Evolutionary conservation across 1,140 invertebrate species (phyloP).

Genomic region (Microplitis mediator): DNA sequence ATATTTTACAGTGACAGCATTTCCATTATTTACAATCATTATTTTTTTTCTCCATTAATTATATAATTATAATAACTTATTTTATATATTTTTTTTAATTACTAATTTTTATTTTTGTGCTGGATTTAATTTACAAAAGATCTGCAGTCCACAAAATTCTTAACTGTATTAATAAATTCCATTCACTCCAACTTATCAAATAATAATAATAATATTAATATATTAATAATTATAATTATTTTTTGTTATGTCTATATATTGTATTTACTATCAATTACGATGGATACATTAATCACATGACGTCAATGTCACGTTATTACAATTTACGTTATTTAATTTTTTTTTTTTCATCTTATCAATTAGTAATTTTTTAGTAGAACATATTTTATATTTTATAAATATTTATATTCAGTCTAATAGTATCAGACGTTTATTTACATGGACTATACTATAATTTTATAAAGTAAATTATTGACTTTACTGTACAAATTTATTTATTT

Average conservation of each 20-base stretch:
- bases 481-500: neutral
- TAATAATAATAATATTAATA: no score
- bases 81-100: neutral
- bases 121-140: constrained; percentile 6
- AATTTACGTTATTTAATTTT: neutral
- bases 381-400: neutral
- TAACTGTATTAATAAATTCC: neutral
- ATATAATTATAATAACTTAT: constrained; percentile 8
- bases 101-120: neutral
- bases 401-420: neutral
- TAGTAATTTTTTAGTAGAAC: neutral
- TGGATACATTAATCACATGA: no score
- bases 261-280: no score
- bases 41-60: neutral
- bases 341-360: neutral
- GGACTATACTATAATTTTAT: neutral
- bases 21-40: constrained; percentile 1
- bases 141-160: constrained; percentile 1
- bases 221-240: no score
- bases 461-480: neutral
- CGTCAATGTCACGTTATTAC: no score
- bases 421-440: neutral
- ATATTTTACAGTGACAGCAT: constrained; percentile 34
- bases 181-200: neutral
- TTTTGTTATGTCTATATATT: no score